phyloP scores from a whole-genome alignment of 2,888 invertebrate species.

The Augiades crinisus region DNA sequence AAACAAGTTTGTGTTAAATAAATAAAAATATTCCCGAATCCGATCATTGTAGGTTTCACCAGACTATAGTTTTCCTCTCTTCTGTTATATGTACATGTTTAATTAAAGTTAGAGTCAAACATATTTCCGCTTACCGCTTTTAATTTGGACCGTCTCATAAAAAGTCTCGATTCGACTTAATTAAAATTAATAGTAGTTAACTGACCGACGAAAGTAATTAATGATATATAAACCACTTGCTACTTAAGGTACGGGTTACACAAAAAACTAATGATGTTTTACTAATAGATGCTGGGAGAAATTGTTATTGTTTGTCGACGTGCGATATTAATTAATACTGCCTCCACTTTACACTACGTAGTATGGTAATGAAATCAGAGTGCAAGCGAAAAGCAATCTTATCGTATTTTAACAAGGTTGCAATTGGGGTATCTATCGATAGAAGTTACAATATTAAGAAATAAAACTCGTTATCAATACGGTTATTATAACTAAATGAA shows the following conservation, averaged over 20 bases:
- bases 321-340: conserved; percentile 36
- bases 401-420: neutral
- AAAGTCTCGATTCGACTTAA: conserved; percentile 60
- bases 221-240: conserved; percentile 61
- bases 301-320: conserved; percentile 42
- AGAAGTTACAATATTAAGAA: too few species aligned
- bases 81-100: too few species aligned
- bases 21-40: too few species aligned
- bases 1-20: too few species aligned
- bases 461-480: too few species aligned
- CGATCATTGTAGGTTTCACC: too few species aligned
- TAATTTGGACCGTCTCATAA: conserved; percentile 37
- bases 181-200: conserved; percentile 73
- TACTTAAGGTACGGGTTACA: conserved; percentile 47
- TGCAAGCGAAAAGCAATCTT: neutral
- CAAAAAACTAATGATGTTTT: conserved; percentile 34
- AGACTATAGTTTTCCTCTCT: too few species aligned
- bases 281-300: conserved; percentile 37
- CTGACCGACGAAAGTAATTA: conserved; percentile 64
- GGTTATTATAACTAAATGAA: too few species aligned
- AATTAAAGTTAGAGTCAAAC: too few species aligned
- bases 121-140: conserved; percentile 30
- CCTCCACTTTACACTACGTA: neutral
- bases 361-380: conserved; percentile 15
- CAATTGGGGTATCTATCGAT: too few species aligned